Conservation (phyloP, 1,140 invertebrate species). For the Mactra quadrangularis region DNA sequence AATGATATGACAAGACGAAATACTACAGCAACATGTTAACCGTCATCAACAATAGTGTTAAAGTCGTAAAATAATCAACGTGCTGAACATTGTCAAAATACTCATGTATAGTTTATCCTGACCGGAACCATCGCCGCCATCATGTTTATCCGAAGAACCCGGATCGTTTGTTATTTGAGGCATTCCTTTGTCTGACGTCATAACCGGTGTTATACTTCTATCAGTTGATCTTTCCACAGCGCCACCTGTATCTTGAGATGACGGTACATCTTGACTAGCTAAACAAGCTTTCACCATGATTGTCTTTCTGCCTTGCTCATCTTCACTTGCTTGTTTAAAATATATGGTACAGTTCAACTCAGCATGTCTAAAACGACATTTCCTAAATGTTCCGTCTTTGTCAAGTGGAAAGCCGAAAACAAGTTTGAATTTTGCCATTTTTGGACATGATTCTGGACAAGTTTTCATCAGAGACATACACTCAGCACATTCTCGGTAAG, state of each 20-base stretch:
- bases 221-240: neutral
- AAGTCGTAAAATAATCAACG: too few relatives aligned
- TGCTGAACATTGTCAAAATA: too few relatives aligned
- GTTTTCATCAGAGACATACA: constrained; percentile 12
- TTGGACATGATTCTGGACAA: constrained; percentile 3
- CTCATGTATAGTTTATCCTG: too few relatives aligned
- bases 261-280: neutral
- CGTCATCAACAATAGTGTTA: too few relatives aligned
- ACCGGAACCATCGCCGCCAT: too few relatives aligned
- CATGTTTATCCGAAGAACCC: too few relatives aligned
- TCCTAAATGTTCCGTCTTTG: neutral
- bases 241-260: neutral
- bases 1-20: too few relatives aligned
- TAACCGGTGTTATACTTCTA: neutral
- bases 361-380: constrained; percentile 7
- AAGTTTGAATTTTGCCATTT: constrained; percentile 24
- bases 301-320: neutral
- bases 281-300: constrained; percentile 33
- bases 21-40: too few relatives aligned
- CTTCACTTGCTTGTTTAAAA: constrained; percentile 12
- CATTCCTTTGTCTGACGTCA: neutral
- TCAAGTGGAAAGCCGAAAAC: constrained; percentile 8
- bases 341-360: constrained; percentile 1
- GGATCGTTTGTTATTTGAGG: too few relatives aligned
- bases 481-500: constrained; percentile 28